Evolutionary conservation across 2,888 invertebrate genomes (phyloP), one percentile per base, ranked within the genome.

Genomic region (Mechanitis mazaeus): DNA sequence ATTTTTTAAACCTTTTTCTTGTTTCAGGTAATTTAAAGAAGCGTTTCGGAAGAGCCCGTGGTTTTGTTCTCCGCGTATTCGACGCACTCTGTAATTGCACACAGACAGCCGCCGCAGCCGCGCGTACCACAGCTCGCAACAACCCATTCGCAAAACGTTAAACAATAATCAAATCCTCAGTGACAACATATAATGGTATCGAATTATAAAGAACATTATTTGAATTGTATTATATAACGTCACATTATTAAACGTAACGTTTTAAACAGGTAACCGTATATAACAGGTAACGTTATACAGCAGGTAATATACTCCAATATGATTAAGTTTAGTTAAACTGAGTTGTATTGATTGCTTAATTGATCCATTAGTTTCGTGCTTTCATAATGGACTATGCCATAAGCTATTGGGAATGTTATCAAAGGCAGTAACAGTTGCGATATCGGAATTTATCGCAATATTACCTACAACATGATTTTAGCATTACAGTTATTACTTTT

Each of bases 51-150:
- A 87, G 92, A 31, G 93, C 93, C 38, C 87, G 92, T 47, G 92
- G 92, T 47, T 91, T 93, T 72, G 91, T 93, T 11, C 84, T 92
- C 58, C 91, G 92, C 64, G 87, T 93, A 77, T 93, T 93, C 71
- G 92, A 93, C 77, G 92, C 92, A 5, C 90, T 93, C 55, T 93
- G 93, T 81, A 92, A 93, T 81, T 93, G 93, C 73, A 93, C 93
- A 64, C 92, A 92, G 72, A 91, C 92, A 31, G 91, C 87, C 3
- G 81, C 92, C 5, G 86, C 91, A 12, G 92, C 92, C 53, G 92
- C 92, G 3, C 83, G 89, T 69, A 84, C 86, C 45, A 84, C 83
- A 60, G 87, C 87, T 12, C 81, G 89, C 59, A 88, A 87, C 73
- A 89, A 89, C 65, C 87, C 81, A 0, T 83, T 83, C 72, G 79